Percentiles rank a stretch among this genome's conserved stretches.
These are phyloP conservation scores for Sycophaga agraensis DNA, from an alignment of 1,140 invertebrate genomes.

Conservation along the genomic window DNA sequence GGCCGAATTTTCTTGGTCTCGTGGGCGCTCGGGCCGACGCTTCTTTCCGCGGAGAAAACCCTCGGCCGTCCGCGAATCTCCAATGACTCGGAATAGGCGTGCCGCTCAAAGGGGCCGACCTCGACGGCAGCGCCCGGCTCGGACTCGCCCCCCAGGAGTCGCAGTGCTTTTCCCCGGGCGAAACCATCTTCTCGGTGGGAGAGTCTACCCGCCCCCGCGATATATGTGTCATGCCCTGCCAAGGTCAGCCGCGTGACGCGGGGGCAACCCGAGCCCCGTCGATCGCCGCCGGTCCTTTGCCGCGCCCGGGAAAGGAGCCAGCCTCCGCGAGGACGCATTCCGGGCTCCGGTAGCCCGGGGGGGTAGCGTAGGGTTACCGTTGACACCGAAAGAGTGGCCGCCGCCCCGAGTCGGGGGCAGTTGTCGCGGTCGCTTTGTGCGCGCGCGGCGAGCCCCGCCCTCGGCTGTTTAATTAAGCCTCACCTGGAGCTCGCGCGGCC, in stretches of 20 bases:
- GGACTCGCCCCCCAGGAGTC: too few relatives aligned
- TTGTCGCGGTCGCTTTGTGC: constrained; percentile 58
- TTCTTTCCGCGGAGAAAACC: constrained; percentile 25
- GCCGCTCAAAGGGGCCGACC: constrained; percentile 1
- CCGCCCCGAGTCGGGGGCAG: constrained; percentile 29
- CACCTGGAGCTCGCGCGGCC: constrained; percentile 39
- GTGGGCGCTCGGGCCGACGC: too few relatives aligned
- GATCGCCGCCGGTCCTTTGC: too few relatives aligned
- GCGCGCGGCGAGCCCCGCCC: constrained; percentile 54
- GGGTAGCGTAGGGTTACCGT: too few relatives aligned
- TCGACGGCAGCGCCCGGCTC: constrained; percentile 18
- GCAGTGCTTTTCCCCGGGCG: too few relatives aligned
- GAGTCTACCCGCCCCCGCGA: too few relatives aligned
- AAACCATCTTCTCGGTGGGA: too few relatives aligned
- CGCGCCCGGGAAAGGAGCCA: too few relatives aligned
- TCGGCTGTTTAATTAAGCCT: constrained; percentile 59
- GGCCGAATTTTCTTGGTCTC: too few relatives aligned
- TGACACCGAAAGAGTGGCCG: not conserved
- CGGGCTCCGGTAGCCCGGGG: not conserved
- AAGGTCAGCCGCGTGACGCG: too few relatives aligned
- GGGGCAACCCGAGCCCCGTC: too few relatives aligned
- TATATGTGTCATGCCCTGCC: too few relatives aligned
- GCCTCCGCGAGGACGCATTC: constrained; percentile 31
- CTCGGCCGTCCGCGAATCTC: constrained; percentile 57
- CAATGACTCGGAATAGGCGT: constrained; percentile 58